These are phyloP conservation scores for Hydropsyche tenuis DNA, from an alignment of 1,140 invertebrate genomes.

Conservation along the genomic window DNA sequence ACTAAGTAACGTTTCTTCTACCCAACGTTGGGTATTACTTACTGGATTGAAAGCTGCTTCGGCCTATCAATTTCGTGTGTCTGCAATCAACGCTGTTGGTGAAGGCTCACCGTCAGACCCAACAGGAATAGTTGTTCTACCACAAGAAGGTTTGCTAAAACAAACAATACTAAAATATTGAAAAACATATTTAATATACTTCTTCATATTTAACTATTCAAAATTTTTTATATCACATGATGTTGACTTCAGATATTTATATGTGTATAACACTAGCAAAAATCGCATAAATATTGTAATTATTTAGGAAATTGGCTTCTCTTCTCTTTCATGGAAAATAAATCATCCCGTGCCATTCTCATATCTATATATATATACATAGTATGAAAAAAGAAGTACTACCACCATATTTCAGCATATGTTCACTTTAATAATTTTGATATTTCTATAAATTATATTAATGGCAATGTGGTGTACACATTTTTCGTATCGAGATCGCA, in stretches of 20 bases:
- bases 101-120: constrained; percentile 89
- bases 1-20: constrained; percentile 82
- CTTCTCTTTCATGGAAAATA: background rate
- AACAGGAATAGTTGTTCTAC: constrained; percentile 85
- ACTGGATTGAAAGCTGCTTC: constrained; percentile 91
- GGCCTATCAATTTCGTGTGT: constrained; percentile 94
- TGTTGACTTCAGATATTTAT: constrained; percentile 7
- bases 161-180: background rate
- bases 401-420: constrained; percentile 28
- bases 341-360: background rate
- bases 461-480: background rate
- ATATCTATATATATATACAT: constrained; percentile 11
- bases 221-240: background rate
- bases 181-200: no score
- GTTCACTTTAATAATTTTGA: no score
- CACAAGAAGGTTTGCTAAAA: constrained; percentile 82
- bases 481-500: no score
- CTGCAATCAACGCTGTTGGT: constrained; percentile 93
- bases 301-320: no score
- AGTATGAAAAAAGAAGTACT: constrained; percentile 34
- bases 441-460: no score
- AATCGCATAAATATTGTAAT: background rate
- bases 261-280: constrained; percentile 4
- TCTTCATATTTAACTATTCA: background rate
- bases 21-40: constrained; percentile 79